Base-by-base conservation (phyloP, 1,140 invertebrate genomes). In the Aphelinus certus region DNA sequence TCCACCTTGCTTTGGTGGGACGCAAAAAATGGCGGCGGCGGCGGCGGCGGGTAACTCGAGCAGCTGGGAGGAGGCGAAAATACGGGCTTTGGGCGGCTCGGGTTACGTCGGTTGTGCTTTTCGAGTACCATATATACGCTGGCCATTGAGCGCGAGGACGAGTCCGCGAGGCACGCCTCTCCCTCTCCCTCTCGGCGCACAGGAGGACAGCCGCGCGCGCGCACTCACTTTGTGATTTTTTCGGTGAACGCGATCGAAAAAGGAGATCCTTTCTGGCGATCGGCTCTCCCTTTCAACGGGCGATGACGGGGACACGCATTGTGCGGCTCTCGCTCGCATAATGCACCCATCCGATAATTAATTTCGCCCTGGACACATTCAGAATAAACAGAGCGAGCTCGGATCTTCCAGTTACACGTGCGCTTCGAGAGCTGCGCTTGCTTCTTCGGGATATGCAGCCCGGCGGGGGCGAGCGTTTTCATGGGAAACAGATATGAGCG, bases 71-170 rank as follows among this genome's bases (percentile, higher is more conserved):
- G 83, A 81, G 77, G 81, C 78, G 75, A 80, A 83, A 81, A 76
- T 46, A 64, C 9, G 10, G 3, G 80, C 78, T 6, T 53, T 6
- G 51, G 51, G 81, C 76, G 80, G 67, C 76, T 79, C 77, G 26
- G 26, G 26, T 26, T 26, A 26, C 26, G 26, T 26, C 26, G 26
- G 26, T 26, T 26, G 26, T 26, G 26, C 26, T 26, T 26, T 26
- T 26, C 26, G 77, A 77, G 73, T 76, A 85, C 84, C 84, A 85
- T 81, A 78, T 78, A 76, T 61, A 80, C 81, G 71, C 75, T 49
- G 76, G 78, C 83, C 73, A 72, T 74, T 84, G 82, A 82, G 83
- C 79, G 80, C 76, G 79, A 26, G 57, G 9, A 64, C 62, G 42
- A 7, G 7, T 64, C n/a, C 47, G 45, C 7, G 7, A 64, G 9